phyloP scores from a whole-genome alignment of 2,797 vertebrate genomes.

The Lepus townsendii region DNA sequence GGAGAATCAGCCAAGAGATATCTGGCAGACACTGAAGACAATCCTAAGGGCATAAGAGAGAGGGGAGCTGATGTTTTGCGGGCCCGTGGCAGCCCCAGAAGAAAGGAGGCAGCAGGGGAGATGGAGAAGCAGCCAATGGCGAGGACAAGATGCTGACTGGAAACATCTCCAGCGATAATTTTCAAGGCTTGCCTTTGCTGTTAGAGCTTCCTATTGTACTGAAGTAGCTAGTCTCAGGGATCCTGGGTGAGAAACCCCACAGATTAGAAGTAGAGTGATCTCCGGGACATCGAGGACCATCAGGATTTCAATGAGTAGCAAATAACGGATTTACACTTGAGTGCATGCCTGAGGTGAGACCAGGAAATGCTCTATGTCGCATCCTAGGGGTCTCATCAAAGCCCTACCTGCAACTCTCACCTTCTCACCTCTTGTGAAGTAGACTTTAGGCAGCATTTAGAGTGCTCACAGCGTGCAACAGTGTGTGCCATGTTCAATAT shows the following conservation, averaged over 20 bases:
- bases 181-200: background rate
- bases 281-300: background rate
- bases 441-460: background rate
- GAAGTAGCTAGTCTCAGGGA: background rate
- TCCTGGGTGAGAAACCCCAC: background rate
- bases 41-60: background rate
- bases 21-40: background rate
- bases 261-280: background rate
- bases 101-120: background rate
- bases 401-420: background rate
- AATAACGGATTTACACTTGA: background rate
- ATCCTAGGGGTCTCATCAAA: background rate
- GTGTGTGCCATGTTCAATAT: background rate
- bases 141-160: background rate
- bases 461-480: background rate
- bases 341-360: background rate
- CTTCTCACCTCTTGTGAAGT: background rate
- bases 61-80: background rate
- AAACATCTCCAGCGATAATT: background rate
- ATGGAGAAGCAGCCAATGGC: fast-evolving
- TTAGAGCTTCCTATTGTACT: background rate
- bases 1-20: background rate
- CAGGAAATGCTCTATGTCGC: background rate
- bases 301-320: background rate
- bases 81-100: background rate